Conservation (phyloP, 2,888 invertebrate species). For the Diplolepis rosae region DNA sequence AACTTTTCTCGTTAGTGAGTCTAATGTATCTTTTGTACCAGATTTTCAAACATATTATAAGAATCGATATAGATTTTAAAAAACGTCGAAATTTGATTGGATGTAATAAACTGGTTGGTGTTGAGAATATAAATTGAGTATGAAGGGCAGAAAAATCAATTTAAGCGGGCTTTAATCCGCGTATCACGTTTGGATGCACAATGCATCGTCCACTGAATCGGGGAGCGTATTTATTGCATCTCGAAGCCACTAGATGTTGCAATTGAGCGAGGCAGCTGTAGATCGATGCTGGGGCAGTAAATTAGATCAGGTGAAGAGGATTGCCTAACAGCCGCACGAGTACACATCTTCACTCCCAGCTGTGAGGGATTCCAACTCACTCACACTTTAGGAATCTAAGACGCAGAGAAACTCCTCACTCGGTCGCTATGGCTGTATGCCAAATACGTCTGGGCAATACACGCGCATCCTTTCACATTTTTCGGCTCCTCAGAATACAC, state of each 20-base stretch:
- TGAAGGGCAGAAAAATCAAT: constrained; percentile 10
- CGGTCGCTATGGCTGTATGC: not conserved
- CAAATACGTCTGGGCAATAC: not conserved
- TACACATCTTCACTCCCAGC: constrained; percentile 56
- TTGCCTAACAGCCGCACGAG: constrained; percentile 63
- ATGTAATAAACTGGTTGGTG: constrained; percentile 7
- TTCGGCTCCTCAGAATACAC: not conserved
- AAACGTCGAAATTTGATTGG: not conserved
- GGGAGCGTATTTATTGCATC: constrained; percentile 54
- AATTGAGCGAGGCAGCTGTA: constrained; percentile 62
- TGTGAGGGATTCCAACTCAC: constrained; percentile 51
- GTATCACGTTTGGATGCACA: constrained; percentile 47
- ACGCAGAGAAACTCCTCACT: constrained; percentile 49
- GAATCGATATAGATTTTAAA: too few relatives aligned
- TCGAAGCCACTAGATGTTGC: constrained; percentile 56
- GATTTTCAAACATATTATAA: too few relatives aligned
- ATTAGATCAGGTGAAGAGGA: constrained; percentile 71
- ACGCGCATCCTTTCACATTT: not conserved
- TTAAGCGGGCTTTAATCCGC: constrained; percentile 24
- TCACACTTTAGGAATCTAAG: constrained; percentile 54
- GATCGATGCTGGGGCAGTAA: constrained; percentile 70
- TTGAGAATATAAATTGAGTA: not conserved
- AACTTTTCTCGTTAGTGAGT: too few relatives aligned
- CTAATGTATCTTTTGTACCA: too few relatives aligned
- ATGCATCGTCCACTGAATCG: constrained; percentile 48